A percentile compares a stretch with the other conserved stretches of the same genome.
phyloP scores from a whole-genome alignment of 2,113 vertebrate genomes.

The Penelope pileata region DNA sequence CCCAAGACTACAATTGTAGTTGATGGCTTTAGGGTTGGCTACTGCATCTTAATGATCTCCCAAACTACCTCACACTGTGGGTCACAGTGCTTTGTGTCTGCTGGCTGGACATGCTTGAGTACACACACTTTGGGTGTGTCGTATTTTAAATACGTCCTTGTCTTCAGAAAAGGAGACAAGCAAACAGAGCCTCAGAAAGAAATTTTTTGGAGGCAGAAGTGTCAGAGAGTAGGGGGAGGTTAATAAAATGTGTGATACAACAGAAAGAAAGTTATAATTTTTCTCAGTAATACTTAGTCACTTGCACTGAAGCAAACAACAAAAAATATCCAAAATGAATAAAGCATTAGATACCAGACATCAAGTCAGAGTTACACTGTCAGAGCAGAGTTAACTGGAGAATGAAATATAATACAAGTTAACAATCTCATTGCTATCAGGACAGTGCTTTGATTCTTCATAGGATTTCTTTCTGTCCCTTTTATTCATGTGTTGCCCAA shows the following conservation, averaged over 20 bases:
- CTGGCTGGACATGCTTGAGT: neutral
- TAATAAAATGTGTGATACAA: slow-evolving; percentile 19
- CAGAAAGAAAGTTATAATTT: neutral
- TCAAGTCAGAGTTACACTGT: neutral
- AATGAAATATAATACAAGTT: neutral
- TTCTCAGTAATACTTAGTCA: neutral
- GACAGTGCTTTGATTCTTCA: neutral
- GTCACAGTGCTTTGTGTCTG: neutral
- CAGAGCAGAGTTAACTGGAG: neutral
- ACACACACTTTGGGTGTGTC: neutral
- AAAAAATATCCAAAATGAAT: neutral
- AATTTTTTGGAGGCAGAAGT: neutral
- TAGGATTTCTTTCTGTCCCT: neutral
- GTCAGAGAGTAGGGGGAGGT: neutral
- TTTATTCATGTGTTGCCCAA: neutral
- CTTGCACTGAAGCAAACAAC: neutral
- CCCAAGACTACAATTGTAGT: neutral
- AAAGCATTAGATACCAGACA: neutral
- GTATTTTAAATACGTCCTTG: neutral
- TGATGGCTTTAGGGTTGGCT: neutral
- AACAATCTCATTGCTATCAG: neutral
- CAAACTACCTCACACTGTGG: neutral
- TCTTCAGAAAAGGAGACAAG: neutral
- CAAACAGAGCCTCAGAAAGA: neutral
- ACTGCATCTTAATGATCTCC: neutral